These are phyloP conservation scores for Synergus gifuensis DNA, from an alignment of 2,888 invertebrate genomes.

Conservation along the genomic window DNA sequence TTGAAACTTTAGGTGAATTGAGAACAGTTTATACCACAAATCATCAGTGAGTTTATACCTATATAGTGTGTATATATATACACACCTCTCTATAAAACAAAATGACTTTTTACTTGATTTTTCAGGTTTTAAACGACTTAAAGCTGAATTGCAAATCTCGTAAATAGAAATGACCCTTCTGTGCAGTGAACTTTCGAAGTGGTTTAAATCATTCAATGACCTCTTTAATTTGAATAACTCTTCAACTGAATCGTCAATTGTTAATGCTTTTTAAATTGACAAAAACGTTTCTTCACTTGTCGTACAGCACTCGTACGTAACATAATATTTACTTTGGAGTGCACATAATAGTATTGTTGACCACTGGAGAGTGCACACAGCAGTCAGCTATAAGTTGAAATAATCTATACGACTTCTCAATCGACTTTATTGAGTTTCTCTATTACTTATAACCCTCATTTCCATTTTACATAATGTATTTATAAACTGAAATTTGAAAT, in stretches of 20 bases:
- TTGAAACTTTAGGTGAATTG: conserved; percentile 15
- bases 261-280: conserved; percentile 23
- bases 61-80: no score
- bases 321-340: background rate
- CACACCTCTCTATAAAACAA: no score
- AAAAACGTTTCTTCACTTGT: conserved; percentile 13
- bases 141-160: conserved; percentile 8
- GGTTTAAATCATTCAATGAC: conserved; percentile 37
- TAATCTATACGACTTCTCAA: no score
- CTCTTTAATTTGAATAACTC: conserved; percentile 32
- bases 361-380: background rate
- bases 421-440: no score
- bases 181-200: conserved; percentile 33
- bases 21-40: background rate
- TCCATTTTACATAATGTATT: no score
- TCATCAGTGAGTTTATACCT: no score
- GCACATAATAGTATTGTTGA: background rate
- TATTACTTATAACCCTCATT: no score
- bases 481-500: no score
- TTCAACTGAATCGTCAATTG: conserved; percentile 13
- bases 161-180: conserved; percentile 27
- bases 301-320: background rate
- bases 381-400: no score
- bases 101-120: background rate
- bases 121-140: background rate